A percentile compares a stretch with the other conserved stretches of the same genome.
These are phyloP conservation scores for Paradisaea rubra DNA, from an alignment of 2,113 vertebrate genomes.

Conservation along the genomic window DNA sequence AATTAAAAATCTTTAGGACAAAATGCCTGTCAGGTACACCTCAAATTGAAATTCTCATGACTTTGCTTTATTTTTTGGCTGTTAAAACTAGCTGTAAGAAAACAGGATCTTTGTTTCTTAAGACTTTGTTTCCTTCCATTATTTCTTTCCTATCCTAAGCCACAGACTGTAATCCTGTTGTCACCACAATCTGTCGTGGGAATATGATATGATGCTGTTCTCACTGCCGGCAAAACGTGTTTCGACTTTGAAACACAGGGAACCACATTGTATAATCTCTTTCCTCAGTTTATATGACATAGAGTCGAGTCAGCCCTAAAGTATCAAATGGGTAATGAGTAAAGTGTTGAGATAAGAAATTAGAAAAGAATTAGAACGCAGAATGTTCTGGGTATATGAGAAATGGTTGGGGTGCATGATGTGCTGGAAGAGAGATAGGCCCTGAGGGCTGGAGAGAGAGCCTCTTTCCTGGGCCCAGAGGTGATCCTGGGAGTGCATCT, in stretches of 20 bases:
- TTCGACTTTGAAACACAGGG: neutral
- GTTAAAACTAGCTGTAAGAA: neutral
- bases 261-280: neutral
- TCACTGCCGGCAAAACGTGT: neutral
- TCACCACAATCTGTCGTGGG: neutral
- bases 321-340: neutral
- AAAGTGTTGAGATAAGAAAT: neutral
- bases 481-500: too few relatives aligned
- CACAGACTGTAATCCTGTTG: slow-evolving; percentile 22
- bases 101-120: slow-evolving; percentile 28
- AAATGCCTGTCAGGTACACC: neutral
- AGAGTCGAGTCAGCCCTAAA: neutral
- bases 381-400: neutral
- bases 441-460: too few relatives aligned
- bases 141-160: neutral
- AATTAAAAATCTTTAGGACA: neutral
- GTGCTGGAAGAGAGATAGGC: too few relatives aligned
- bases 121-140: slow-evolving; percentile 36
- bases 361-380: neutral
- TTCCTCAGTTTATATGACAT: slow-evolving; percentile 24
- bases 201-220: slow-evolving; percentile 9
- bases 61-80: neutral
- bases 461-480: too few relatives aligned
- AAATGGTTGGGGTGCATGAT: neutral
- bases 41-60: neutral